These are phyloP conservation scores for Thunnus albacares DNA, from an alignment of 2,797 vertebrate species.

Conservation along the genomic window DNA sequence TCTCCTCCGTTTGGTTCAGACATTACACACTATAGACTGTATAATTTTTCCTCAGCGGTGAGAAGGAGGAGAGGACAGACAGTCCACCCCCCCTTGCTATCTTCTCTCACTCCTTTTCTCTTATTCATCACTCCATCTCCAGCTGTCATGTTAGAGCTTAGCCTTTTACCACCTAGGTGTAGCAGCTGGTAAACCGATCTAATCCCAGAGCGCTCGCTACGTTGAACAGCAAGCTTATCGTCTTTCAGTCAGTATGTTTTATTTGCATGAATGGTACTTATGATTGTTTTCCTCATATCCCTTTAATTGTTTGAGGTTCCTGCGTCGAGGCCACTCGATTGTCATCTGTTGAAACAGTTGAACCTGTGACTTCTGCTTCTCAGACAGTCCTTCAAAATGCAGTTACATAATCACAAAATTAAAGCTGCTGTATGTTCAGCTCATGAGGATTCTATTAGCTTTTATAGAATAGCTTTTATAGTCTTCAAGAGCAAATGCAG, in stretches of 20 bases:
- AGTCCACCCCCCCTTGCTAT: not conserved
- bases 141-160: conserved; percentile 11
- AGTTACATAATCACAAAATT: not conserved
- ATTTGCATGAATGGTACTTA: not conserved
- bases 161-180: not conserved
- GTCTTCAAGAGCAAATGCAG: conserved; percentile 23
- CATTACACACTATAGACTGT: conserved; percentile 17
- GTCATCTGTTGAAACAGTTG: not conserved
- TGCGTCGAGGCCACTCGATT: not conserved
- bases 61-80: conserved; percentile 20
- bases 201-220: not conserved
- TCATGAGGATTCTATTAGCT: conserved; percentile 17
- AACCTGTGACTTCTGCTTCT: not conserved
- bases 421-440: conserved; percentile 9
- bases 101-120: not conserved
- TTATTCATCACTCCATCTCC: not conserved
- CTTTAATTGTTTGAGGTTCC: not conserved
- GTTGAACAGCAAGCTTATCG: not conserved
- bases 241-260: not conserved
- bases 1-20: conserved; percentile 1
- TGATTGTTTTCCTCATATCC: not conserved
- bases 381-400: conserved; percentile 1
- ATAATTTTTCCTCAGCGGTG: conserved; percentile 3
- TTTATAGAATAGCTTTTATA: conserved; percentile 16
- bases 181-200: conserved; percentile 1